Evolutionary conservation across 1,140 invertebrate species (phyloP), one percentile per base, ranked within the genome.

Genomic region (Drosophila sechellia): DNA sequence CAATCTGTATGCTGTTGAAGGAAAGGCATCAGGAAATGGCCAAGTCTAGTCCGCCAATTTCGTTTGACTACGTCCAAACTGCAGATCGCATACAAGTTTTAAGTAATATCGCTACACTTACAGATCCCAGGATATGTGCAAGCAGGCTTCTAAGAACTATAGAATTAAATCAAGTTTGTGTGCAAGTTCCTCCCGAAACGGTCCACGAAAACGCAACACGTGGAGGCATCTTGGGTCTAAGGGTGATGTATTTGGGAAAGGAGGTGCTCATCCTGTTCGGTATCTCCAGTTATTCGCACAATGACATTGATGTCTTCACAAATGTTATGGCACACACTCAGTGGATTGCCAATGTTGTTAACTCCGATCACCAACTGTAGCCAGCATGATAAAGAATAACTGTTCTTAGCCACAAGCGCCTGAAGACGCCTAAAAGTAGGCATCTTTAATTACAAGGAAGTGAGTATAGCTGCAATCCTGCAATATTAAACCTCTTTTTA

Each of bases 321-420:
- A 31, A 63, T 40, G 20, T 65, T 20, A 4, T 34, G 5, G 6
- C 3, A 4, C 27, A 63, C 13, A 40, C 34, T 2, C 2, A 49
- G 6, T 65, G 63, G 63, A 63, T 65, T 5, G 13, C 13, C n/a
- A 3, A n/a, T 3, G 11, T 40, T 4, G 13, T 61, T n/a, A 12
- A 1, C 13, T 20, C n/a, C 0, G 56, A 54, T 10, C 5, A 35
- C 6, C 6, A 8, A 31, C 6, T 8, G 27, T 8, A 31, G 2
- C 6, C 8, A 31, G 27, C 6, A 3, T 5, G 5, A 8, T 31
- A 31, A 5, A 8, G 4, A 13, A 13, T 37, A 39, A 39, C 4
- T 39, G 13, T 13, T 39, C 12, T 1, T 39, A 39, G 37, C 37
- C 37, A 39, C 37, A 4, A 39, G 6, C 6, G 2, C 8, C 0